Evolutionary conservation across 2,797 vertebrate genomes (phyloP), one percentile per base, ranked within the genome.

Genomic region (Galaxias olidus): DNA sequence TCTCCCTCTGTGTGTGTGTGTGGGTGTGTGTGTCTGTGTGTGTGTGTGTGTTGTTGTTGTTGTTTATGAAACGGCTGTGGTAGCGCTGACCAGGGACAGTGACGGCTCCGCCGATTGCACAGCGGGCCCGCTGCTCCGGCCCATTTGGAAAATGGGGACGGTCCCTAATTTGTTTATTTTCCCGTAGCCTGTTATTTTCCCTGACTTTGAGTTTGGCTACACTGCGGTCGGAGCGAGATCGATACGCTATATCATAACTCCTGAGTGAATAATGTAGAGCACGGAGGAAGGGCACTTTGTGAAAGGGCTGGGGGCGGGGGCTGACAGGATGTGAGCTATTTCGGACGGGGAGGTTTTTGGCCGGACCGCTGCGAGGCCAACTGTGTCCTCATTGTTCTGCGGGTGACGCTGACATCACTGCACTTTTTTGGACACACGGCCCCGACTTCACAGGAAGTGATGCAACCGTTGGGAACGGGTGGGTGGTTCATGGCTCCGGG

Each of bases 351-450:
- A 57, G 62, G 61, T 83, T 55, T 78, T 75, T 48, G 73, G 66
- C 30, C 9, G 43, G 43, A 46, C 19, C 19, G 15, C 10, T 61
- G 62, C 69, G 69, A 65, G 55, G 19, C 48, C 43, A 63, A 82
- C 80, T 84, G 79, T 78, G 66, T 56, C 62, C 70, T 81, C 74
- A 88, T 89, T 89, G 86, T 88, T 88, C 87, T 66, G 49, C 52
- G 20, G 51, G 14, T 42, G 63, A 76, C 73, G 72, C 81, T 89
- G 85, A 87, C 81, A 75, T 88, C 83, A 87, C 54, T 50, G 45
- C 0, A 15, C 20, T 11, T 54, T 75, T 85, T 86, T 83, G 73
- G 84, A 87, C 82, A 87, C 77, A 66, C 82, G 80, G 65, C 60
- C 44, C 67, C 64, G 66, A 71, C 75, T 61, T 44, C 4, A 1